phyloP scores from a whole-genome alignment of 1,140 invertebrate genomes.

The Temnothorax longispinosus region DNA sequence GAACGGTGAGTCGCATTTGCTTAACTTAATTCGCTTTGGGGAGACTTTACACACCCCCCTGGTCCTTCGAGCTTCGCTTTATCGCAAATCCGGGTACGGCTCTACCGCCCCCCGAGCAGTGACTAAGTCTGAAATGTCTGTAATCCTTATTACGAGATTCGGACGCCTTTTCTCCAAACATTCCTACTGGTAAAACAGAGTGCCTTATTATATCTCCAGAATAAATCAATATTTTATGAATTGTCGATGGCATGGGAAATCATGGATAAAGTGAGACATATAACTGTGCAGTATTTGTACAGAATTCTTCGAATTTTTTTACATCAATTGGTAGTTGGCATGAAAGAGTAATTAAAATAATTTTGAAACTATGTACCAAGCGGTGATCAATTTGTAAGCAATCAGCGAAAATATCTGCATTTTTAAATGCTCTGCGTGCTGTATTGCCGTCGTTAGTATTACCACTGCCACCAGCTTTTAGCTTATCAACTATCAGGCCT shows the following conservation, averaged over 20 bases:
- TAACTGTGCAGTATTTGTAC: too few relatives aligned
- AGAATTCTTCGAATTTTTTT: too few relatives aligned
- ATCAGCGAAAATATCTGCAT: neutral
- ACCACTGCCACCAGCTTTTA: neutral
- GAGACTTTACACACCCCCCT: too few relatives aligned
- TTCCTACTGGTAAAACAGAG: neutral
- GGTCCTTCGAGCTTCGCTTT: too few relatives aligned
- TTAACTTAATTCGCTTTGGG: too few relatives aligned
- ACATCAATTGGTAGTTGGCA: neutral
- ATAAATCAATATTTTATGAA: slow-evolving; percentile 30
- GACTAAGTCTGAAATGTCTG: neutral
- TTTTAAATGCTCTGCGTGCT: slow-evolving; percentile 4
- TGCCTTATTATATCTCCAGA: neutral
- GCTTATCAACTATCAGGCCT: neutral
- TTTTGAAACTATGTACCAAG: neutral
- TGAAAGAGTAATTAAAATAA: slow-evolving; percentile 16
- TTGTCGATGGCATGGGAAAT: neutral
- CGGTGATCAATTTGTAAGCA: neutral
- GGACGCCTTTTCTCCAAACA: neutral
- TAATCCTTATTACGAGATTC: neutral
- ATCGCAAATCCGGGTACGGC: too few relatives aligned
- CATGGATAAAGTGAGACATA: neutral
- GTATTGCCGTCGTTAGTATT: slow-evolving; percentile 23
- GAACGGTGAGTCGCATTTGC: too few relatives aligned
- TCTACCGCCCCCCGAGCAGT: too few relatives aligned